Evolutionary conservation across 2,113 vertebrate genomes (phyloP).

Genomic region (Oryzias curvinotus): DNA sequence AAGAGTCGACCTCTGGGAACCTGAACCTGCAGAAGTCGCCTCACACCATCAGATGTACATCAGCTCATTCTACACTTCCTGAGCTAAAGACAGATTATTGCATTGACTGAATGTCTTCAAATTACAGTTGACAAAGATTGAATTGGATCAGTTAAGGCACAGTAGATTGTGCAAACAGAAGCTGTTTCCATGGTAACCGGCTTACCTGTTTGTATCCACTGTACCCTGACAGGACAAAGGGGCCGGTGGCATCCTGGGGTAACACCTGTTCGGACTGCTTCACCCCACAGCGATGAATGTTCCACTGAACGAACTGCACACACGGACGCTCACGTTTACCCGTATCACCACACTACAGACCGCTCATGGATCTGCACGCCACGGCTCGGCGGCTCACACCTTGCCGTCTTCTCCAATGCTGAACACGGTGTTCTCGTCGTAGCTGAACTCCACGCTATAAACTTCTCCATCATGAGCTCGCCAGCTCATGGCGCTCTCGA

Average conservation of each 20-base stretch:
- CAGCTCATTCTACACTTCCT: not conserved
- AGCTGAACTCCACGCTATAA: conserved; percentile 98
- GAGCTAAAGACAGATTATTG: too few species aligned
- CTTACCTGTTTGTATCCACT: conserved; percentile 95
- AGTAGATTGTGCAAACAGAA: not conserved
- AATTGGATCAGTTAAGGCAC: not conserved
- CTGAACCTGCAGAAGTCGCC: conserved; percentile 81
- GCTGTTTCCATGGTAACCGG: conserved; percentile 1
- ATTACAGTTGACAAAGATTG: too few species aligned
- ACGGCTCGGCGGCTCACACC: conserved; percentile 64
- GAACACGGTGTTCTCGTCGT: conserved; percentile 92
- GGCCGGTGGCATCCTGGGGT: conserved; percentile 88
- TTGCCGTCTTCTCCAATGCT: conserved; percentile 95
- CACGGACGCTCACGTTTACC: not conserved
- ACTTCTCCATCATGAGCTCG: conserved; percentile 91
- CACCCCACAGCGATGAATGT: conserved; percentile 94
- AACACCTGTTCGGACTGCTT: conserved; percentile 88
- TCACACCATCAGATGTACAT: not conserved
- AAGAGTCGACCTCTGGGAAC: conserved; percentile 91
- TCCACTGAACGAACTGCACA: conserved; percentile 95
- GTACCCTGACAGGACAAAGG: conserved; percentile 93
- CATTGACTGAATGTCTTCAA: too few species aligned
- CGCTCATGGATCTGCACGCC: not conserved
- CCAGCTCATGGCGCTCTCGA: conserved; percentile 96
- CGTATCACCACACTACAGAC: not conserved